Evolutionary conservation across 2,888 invertebrate genomes (phyloP).

Genomic region (Melieria omissa): DNA sequence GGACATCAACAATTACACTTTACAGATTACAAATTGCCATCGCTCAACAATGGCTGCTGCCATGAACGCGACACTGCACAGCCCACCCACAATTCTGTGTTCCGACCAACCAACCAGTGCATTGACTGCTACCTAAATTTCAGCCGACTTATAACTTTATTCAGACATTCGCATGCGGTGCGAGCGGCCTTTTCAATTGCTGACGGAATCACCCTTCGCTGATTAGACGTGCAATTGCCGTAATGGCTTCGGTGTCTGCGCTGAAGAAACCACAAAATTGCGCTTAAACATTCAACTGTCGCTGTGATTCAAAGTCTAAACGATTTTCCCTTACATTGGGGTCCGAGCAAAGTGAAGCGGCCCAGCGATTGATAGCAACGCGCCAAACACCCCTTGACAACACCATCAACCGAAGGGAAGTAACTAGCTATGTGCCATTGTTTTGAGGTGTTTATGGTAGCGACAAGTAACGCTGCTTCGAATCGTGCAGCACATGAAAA

Average conservation of each 20-base stretch:
- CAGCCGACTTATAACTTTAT: constrained; percentile 22
- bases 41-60: background rate
- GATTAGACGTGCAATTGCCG: constrained; percentile 31
- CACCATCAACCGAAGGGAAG: too few species aligned
- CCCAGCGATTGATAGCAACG: too few species aligned
- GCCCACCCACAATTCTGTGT: background rate
- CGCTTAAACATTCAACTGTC: background rate
- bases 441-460: too few species aligned
- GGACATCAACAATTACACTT: constrained; percentile 30
- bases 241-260: constrained; percentile 18
- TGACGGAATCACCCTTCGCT: constrained; percentile 5
- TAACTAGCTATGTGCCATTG: too few species aligned
- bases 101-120: constrained; percentile 3
- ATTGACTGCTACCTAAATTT: constrained; percentile 21
- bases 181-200: constrained; percentile 18
- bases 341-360: too few species aligned
- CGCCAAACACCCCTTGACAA: too few species aligned
- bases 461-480: too few species aligned
- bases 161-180: constrained; percentile 10
- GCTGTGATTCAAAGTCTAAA: too few species aligned
- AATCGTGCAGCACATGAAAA: too few species aligned
- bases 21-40: constrained; percentile 31
- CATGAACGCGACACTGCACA: background rate
- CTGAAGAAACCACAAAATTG: constrained; percentile 36
- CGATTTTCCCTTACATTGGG: too few species aligned